Conservation (phyloP, 2,888 invertebrate genomes). For the Anodontia alba region DNA sequence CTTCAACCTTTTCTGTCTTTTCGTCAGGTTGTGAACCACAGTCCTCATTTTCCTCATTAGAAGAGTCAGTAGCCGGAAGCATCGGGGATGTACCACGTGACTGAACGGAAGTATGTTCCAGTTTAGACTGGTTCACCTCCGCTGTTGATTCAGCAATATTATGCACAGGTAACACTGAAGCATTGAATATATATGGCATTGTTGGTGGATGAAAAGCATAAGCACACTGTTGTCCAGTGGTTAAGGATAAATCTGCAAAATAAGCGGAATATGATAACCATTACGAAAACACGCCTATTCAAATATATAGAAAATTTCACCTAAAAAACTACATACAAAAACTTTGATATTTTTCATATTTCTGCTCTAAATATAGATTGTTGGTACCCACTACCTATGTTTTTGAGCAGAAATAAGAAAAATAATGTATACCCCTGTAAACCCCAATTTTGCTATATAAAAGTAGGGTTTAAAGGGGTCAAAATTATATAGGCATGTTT, state of each 20-base stretch:
- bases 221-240: slow-evolving; percentile 24
- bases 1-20: slow-evolving; percentile 41
- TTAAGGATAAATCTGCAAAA: slow-evolving; percentile 34
- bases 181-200: slow-evolving; percentile 68
- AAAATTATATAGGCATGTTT: too few species aligned
- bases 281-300: too few species aligned
- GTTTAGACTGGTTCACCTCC: slow-evolving; percentile 58
- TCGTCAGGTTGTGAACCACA: slow-evolving; percentile 39
- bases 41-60: slow-evolving; percentile 56
- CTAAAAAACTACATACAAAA: too few species aligned
- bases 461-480: too few species aligned
- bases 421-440: too few species aligned
- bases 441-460: too few species aligned
- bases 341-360: too few species aligned
- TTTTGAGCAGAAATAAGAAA: too few species aligned
- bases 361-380: too few species aligned
- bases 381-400: too few species aligned
- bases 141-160: slow-evolving; percentile 48
- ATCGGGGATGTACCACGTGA: slow-evolving; percentile 81
- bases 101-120: slow-evolving; percentile 71
- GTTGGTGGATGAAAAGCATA: slow-evolving; percentile 29
- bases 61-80: slow-evolving; percentile 69
- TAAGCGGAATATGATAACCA: too few species aligned
- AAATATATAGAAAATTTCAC: too few species aligned
- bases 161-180: slow-evolving; percentile 60